These are phyloP conservation scores for Phrynosoma blainvillii DNA, from an alignment of 2,113 vertebrate species.

Conservation along the genomic window DNA sequence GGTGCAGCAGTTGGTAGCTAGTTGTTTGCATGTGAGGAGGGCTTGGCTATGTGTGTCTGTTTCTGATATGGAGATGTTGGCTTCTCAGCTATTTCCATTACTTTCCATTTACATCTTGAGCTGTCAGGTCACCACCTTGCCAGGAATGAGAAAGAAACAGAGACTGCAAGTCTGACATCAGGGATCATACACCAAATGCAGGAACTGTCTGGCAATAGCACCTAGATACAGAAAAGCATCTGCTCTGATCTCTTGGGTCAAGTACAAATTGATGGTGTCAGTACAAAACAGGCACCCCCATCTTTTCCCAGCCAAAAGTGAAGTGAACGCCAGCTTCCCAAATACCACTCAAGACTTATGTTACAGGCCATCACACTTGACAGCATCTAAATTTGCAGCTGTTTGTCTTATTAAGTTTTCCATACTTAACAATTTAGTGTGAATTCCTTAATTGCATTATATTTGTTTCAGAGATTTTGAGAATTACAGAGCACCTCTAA, in stretches of 20 bases:
- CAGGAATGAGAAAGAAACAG: neutral
- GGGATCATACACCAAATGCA: constrained; percentile 12
- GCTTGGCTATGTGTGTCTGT: no score
- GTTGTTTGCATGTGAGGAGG: no score
- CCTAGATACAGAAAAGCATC: neutral
- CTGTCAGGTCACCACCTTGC: constrained; percentile 18
- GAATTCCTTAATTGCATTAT: constrained; percentile 10
- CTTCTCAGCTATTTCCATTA: constrained; percentile 56
- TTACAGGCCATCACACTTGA: neutral
- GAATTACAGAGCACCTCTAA: neutral
- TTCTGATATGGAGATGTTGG: constrained; percentile 47
- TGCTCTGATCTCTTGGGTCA: neutral
- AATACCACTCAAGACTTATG: neutral
- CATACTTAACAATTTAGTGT: constrained; percentile 5
- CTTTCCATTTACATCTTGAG: constrained; percentile 37
- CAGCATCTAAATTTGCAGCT: neutral
- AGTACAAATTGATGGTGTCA: fast-evolving
- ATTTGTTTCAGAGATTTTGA: neutral
- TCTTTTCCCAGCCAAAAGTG: neutral
- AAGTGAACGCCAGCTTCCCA: neutral
- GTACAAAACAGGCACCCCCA: neutral
- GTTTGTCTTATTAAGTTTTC: constrained; percentile 21
- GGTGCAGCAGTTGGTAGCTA: no score
- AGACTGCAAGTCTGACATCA: constrained; percentile 39
- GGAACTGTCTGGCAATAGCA: constrained; percentile 12